Evolutionary conservation across 2,113 vertebrate species (phyloP), one percentile per base, ranked within the genome.

Genomic region (Lepisosteus osseus): DNA sequence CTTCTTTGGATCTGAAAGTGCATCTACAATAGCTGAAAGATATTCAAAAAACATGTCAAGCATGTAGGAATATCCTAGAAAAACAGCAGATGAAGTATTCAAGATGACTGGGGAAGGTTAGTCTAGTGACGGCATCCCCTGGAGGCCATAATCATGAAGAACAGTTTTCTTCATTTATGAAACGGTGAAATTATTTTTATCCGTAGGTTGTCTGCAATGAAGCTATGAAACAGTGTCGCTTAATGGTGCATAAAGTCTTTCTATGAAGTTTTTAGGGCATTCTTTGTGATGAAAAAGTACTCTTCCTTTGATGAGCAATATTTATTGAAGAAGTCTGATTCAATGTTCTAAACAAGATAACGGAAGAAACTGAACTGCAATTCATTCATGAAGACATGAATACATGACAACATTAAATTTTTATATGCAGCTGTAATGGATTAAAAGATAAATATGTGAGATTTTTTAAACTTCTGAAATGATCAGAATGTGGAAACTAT

Each of bases 1-100:
- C 86, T 98, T 99, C 94, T 99, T 99, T 83, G 97, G 97, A 84
- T 99, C 97, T 69, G 97, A 99, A 64, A 99, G 90, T 81, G 97
- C 97, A 78, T 99, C 97, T 79, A 99, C 97, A 15, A 99, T 97
- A 70, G 95, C 97, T 99, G 80, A 8, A 86, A 82, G 7, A 0
- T 40, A 76, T 66, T 5, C 8, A 4, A 72, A 1, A 43, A 6
- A 42, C 2, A 69, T 11, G 29, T 51, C 9, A 51, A 6, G 47
- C 47, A 51, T 51, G 47, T 51, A n/a, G 57, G 57, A 8, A 14
- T 59, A 59, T 13, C 57, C 3, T n/a, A 15, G 12, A 59, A n/a
- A 5, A 59, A 13, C 0, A 59, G n/a, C 2, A 59, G 14, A 59
- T 59, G 57, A 59, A 13, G 57, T 59, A 59, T 59, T 59, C 14